These are phyloP conservation scores for Acrocephalus arundinaceus DNA, from an alignment of 2,113 vertebrate species.

Conservation along the genomic window DNA sequence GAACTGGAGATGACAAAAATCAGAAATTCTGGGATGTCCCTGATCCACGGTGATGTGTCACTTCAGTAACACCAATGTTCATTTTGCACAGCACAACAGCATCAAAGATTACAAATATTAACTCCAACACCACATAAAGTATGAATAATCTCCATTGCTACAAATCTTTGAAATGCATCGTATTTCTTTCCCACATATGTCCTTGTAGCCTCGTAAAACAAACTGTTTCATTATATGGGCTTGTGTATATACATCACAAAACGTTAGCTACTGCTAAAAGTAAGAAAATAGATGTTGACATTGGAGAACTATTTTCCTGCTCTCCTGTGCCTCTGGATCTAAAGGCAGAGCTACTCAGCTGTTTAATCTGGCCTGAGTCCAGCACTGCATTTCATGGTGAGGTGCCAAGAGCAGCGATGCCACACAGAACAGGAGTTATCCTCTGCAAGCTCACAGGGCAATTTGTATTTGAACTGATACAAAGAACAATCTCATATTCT, in stretches of 20 bases:
- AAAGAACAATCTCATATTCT: neutral
- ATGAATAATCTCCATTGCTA: slow-evolving; percentile 1
- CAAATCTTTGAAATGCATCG: neutral
- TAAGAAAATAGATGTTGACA: slow-evolving; percentile 70
- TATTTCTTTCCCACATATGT: slow-evolving; percentile 61
- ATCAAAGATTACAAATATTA: neutral
- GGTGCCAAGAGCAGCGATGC: slow-evolving; percentile 65
- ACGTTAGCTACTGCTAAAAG: slow-evolving; percentile 71
- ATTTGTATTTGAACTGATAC: slow-evolving; percentile 21
- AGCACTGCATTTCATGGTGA: slow-evolving; percentile 1
- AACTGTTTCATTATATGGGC: slow-evolving; percentile 57
- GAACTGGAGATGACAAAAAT: neutral
- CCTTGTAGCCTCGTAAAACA: slow-evolving; percentile 59
- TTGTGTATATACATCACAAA: slow-evolving; percentile 60
- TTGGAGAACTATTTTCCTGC: slow-evolving; percentile 69
- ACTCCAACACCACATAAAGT: slow-evolving; percentile 46
- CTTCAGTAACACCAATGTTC: neutral
- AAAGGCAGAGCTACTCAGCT: slow-evolving; percentile 66
- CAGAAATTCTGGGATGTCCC: neutral
- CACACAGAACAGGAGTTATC: slow-evolving; percentile 63
- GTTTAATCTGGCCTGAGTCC: slow-evolving; percentile 72
- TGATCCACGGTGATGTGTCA: neutral
- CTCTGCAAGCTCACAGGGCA: slow-evolving; percentile 41
- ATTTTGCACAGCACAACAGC: neutral
- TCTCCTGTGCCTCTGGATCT: slow-evolving; percentile 72